Evolutionary conservation across 2,113 vertebrate genomes (phyloP), one percentile per base, ranked within the genome.

Genomic region (Epinephelus cyanopodus): DNA sequence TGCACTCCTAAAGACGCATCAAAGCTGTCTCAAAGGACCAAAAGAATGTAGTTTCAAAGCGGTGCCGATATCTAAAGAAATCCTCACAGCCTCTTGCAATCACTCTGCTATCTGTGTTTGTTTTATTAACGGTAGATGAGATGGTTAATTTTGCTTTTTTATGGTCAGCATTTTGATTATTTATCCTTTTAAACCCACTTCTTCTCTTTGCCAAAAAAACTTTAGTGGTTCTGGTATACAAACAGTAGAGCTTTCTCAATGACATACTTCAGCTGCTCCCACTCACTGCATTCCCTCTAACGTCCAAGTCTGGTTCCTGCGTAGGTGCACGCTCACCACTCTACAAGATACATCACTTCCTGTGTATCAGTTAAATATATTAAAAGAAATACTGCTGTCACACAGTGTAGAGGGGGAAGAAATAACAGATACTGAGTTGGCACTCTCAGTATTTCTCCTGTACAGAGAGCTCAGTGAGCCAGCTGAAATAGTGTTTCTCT

Each of bases 401-500:
- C 72, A 64, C 48, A 17, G 57, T 66, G 11, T 18, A 19, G 45
- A 57, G 53, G 56, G 10, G 42, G 5, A 47, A 21, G 68, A 54
- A 58, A 53, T 45, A 77, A 42, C 48, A 48, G 14, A 54, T 29
- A 77, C 79, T 45, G 73, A 87, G 79, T 77, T 68, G 86, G 67
- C 70, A 76, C 25, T 39, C 53, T 67, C 17, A 77, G 78, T 83
- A 82, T 89, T 90, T 89, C 79, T 85, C 53, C 72, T 58, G 74
- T 76, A 76, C 48, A 54, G 68, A 92, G 64, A 76, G 86, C 87
- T 88, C 85, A 87, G 81, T 64, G 79, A 88, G 77, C 85, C 82
- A 79, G 81, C 85, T 87, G 83, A 90, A 90, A 90, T 81, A 77
- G 83, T 90, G 85, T 89, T 90, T 92, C 91, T 92, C 89, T 86